Conservation (phyloP, 2,797 vertebrate species). For the Ataeniobius toweri region DNA sequence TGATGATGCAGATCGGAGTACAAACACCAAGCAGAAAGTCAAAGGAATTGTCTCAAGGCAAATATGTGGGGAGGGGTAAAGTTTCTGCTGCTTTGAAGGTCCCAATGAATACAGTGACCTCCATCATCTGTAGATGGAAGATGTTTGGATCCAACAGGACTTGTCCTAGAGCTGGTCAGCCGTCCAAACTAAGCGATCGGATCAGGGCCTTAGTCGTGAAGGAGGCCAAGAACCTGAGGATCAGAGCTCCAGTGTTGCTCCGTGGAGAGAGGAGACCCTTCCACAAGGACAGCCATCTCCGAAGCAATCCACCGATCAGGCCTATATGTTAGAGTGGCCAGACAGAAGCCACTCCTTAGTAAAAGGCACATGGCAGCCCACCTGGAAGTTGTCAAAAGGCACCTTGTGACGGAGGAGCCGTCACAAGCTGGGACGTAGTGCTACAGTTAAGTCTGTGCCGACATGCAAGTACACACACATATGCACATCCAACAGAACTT, state of each 20-base stretch:
- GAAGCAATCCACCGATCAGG: neutral
- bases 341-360: neutral
- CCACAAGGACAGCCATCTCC: neutral
- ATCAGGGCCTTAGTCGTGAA: neutral
- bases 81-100: neutral
- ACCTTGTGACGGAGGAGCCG: too few species aligned
- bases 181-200: neutral
- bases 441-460: too few species aligned
- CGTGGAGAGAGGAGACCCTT: neutral
- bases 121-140: neutral
- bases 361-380: neutral
- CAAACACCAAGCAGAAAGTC: neutral
- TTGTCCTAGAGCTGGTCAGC: neutral
- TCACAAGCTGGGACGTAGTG: too few species aligned
- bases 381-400: too few species aligned
- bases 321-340: neutral
- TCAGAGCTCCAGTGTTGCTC: too few species aligned
- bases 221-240: neutral
- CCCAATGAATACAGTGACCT: neutral
- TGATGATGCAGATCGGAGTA: neutral
- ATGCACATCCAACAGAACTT: too few species aligned
- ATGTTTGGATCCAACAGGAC: neutral
- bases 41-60: neutral
- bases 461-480: too few species aligned
- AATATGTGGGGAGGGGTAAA: neutral